phyloP scores from a whole-genome alignment of 1,140 invertebrate species.

The Drosophila cardini region DNA sequence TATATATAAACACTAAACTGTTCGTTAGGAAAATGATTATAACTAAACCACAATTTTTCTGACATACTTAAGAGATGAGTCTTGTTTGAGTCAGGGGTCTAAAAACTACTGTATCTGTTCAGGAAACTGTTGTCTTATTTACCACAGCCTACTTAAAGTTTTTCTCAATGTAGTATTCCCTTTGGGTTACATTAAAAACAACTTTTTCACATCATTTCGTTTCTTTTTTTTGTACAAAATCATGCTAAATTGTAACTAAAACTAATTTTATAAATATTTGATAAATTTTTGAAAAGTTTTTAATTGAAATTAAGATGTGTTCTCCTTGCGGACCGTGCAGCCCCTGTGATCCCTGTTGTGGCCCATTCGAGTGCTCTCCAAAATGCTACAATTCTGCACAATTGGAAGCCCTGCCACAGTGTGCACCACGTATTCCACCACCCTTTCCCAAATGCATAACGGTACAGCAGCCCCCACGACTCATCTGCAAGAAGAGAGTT shows the following conservation, averaged over 20 bases:
- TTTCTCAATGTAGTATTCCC: too few relatives aligned
- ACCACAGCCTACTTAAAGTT: neutral
- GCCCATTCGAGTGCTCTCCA: neutral
- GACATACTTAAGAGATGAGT: too few relatives aligned
- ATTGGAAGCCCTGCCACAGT: neutral
- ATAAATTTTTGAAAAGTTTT: neutral
- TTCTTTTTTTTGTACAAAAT: slow-evolving; percentile 1
- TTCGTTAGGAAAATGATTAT: too few relatives aligned
- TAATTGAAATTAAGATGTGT: neutral
- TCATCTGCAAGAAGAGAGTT: neutral
- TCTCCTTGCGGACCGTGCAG: neutral
- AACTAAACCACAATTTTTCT: too few relatives aligned
- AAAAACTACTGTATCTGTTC: too few relatives aligned
- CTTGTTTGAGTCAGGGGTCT: too few relatives aligned
- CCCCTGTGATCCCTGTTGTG: slow-evolving; percentile 2
- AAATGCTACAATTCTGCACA: neutral
- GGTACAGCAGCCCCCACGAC: neutral
- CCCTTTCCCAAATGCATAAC: neutral
- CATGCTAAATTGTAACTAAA: slow-evolving; percentile 3
- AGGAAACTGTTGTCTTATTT: neutral
- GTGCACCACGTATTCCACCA: neutral
- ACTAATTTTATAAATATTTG: neutral
- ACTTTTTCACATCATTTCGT: neutral
- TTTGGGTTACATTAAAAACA: neutral
- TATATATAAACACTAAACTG: too few relatives aligned